These are phyloP conservation scores for Hermaeophaga mercurialis DNA, from an alignment of 2,888 invertebrate genomes.

Conservation along the genomic window DNA sequence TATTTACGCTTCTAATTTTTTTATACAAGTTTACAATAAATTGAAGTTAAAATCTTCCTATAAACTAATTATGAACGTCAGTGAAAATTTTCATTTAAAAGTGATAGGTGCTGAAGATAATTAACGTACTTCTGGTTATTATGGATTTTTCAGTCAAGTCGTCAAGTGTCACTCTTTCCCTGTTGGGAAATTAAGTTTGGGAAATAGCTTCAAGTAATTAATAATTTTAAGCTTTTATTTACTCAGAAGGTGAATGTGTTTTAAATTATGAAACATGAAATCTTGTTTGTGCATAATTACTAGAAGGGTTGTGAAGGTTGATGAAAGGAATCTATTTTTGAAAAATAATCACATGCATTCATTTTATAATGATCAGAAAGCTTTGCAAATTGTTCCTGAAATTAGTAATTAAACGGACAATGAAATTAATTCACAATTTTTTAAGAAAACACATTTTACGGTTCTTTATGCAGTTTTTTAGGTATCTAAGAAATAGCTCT, in stretches of 20 bases:
- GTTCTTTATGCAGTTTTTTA: too few relatives aligned
- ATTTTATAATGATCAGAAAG: neutral
- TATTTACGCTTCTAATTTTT: too few relatives aligned
- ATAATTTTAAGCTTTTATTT: slow-evolving; percentile 1
- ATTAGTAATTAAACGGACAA: too few relatives aligned
- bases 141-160: slow-evolving; percentile 12
- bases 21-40: too few relatives aligned
- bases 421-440: too few relatives aligned
- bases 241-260: neutral
- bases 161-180: slow-evolving; percentile 2
- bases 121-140: slow-evolving; percentile 10
- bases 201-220: slow-evolving; percentile 5
- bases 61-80: too few relatives aligned
- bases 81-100: too few relatives aligned
- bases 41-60: too few relatives aligned
- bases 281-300: neutral
- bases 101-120: slow-evolving; percentile 8
- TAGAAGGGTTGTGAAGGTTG: neutral
- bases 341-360: neutral
- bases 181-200: neutral
- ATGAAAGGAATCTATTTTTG: neutral
- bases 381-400: neutral
- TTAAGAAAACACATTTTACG: too few relatives aligned
- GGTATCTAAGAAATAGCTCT: too few relatives aligned
- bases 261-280: too few relatives aligned